phyloP scores from a whole-genome alignment of 2,888 invertebrate genomes.

The Timandra comae region DNA sequence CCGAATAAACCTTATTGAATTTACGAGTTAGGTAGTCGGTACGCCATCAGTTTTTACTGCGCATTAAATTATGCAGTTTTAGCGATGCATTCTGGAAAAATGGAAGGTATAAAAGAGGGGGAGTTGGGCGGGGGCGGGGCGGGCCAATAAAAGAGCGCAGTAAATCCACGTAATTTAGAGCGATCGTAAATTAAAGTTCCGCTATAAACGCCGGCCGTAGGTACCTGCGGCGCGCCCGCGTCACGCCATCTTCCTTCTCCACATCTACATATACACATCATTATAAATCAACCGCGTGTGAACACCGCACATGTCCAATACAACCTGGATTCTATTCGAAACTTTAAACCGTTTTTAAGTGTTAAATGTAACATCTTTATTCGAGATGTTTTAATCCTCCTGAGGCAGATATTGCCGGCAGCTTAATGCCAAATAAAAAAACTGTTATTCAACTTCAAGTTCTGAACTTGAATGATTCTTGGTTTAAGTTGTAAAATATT shows the following conservation, averaged over 20 bases:
- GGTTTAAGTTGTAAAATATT: not conserved
- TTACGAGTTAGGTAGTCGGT: slow-evolving; percentile 23
- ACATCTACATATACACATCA: slow-evolving; percentile 27
- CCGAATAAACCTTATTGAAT: slow-evolving; percentile 17
- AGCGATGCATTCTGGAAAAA: slow-evolving; percentile 41
- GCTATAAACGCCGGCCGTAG: slow-evolving; percentile 64
- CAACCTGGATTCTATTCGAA: slow-evolving; percentile 22
- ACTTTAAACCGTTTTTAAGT: slow-evolving; percentile 16
- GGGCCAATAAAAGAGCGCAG: slow-evolving; percentile 73
- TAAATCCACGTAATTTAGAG: slow-evolving; percentile 77
- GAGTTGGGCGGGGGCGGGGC: slow-evolving; percentile 45
- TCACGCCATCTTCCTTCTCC: slow-evolving; percentile 32
- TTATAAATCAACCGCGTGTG: slow-evolving; percentile 35
- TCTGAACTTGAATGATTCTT: too few relatives aligned
- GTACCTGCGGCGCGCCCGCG: slow-evolving; percentile 56
- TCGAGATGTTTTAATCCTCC: slow-evolving; percentile 18
- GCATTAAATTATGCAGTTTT: slow-evolving; percentile 49
- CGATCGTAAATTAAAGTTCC: slow-evolving; percentile 73
- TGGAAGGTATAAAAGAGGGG: slow-evolving; percentile 41
- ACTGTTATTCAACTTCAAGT: too few relatives aligned
- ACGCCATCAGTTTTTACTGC: slow-evolving; percentile 40
- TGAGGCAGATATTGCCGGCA: not conserved
- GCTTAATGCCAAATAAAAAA: too few relatives aligned
- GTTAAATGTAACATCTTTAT: slow-evolving; percentile 25
- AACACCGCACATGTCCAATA: slow-evolving; percentile 38